These are phyloP conservation scores for Saturnia japonica DNA, from an alignment of 2,888 invertebrate genomes.

Conservation along the genomic window DNA sequence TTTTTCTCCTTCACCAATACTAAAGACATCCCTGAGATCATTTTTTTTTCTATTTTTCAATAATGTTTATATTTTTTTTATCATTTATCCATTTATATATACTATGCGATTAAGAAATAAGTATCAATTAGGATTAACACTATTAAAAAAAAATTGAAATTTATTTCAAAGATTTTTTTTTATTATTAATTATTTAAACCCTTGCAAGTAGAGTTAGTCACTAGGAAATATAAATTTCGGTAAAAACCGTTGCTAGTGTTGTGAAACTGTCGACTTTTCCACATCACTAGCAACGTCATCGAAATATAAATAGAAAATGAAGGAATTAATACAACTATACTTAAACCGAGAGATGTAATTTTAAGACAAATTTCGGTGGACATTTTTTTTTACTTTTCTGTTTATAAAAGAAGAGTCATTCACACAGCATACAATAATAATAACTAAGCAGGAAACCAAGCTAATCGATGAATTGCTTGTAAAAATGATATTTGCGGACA, in stretches of 20 bases:
- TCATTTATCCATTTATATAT: constrained; percentile 55
- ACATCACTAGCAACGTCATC: neutral
- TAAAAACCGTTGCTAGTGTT: neutral
- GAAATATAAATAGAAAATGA: neutral
- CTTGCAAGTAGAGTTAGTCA: constrained; percentile 23
- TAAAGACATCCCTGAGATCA: constrained; percentile 59
- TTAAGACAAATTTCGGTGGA: constrained; percentile 49
- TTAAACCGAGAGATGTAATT: constrained; percentile 21
- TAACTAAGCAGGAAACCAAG: neutral
- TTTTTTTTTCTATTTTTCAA: constrained; percentile 62
- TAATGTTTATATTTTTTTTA: constrained; percentile 65
- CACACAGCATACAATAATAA: constrained; percentile 18
- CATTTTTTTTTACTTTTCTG: constrained; percentile 37
- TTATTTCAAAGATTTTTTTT: constrained; percentile 19
- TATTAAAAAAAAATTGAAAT: constrained; percentile 9
- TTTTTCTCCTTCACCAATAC: constrained; percentile 19
- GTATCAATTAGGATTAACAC: constrained; percentile 38
- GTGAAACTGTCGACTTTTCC: neutral
- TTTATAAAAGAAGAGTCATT: constrained; percentile 23
- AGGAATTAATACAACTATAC: neutral
- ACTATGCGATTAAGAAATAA: constrained; percentile 47
- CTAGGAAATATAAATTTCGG: neutral
- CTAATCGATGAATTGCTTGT: neutral
- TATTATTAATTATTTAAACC: constrained; percentile 20
- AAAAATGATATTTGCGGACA: neutral